Evolutionary conservation across 2,888 invertebrate genomes (phyloP).

Genomic region (Noctuana brunneofusca): DNA sequence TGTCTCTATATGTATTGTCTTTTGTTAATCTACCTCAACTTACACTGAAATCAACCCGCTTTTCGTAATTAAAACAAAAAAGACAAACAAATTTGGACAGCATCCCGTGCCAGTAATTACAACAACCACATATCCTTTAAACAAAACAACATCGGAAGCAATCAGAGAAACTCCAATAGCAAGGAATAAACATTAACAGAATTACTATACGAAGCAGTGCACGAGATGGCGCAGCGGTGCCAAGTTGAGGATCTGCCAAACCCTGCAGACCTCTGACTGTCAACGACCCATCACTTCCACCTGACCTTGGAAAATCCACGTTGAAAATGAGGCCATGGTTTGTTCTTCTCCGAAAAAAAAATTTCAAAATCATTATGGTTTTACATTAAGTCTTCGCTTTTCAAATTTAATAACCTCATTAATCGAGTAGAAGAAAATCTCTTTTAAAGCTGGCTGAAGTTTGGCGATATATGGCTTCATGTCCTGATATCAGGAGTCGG

Average conservation of each 20-base stretch:
- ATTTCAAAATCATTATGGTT: neutral
- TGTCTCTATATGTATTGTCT: too few species aligned
- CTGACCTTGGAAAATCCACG: conserved; percentile 35
- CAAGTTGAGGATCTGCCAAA: conserved; percentile 32
- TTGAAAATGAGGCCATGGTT: conserved; percentile 13
- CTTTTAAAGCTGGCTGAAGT: too few species aligned
- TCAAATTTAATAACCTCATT: neutral
- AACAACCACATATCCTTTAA: conserved; percentile 19
- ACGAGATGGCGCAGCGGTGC: conserved; percentile 15
- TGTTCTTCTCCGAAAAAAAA: neutral
- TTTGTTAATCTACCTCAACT: neutral
- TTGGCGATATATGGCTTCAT: too few species aligned
- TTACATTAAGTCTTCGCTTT: too few species aligned
- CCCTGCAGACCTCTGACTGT: conserved; percentile 37
- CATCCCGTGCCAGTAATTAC: conserved; percentile 4
- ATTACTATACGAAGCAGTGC: conserved; percentile 6
- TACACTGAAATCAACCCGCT: neutral
- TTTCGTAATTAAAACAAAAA: neutral
- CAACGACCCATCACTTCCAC: conserved; percentile 35
- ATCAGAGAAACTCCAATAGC: conserved; percentile 43
- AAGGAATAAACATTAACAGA: conserved; percentile 46
- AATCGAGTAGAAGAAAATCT: too few species aligned
- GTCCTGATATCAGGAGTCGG: too few species aligned
- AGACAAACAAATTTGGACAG: neutral
- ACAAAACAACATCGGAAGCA: conserved; percentile 33